phyloP scores from a whole-genome alignment of 2,797 vertebrate species.

The Hirundo rustica region DNA sequence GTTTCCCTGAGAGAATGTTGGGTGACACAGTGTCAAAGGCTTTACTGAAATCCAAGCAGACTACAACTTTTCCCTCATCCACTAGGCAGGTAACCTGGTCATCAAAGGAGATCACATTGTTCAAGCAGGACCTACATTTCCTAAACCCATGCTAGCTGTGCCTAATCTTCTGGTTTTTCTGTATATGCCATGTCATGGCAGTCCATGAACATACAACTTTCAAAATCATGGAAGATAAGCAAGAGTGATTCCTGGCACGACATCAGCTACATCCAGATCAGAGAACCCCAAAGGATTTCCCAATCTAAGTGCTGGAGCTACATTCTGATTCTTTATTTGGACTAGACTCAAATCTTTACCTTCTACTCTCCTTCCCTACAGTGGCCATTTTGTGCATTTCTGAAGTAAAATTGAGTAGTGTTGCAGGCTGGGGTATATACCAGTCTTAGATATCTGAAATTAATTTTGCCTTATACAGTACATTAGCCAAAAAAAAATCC shows the following conservation, averaged over 20 bases:
- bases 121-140: neutral
- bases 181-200: neutral
- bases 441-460: neutral
- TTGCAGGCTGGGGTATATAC: neutral
- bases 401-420: neutral
- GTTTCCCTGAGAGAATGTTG: neutral
- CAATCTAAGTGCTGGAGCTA: neutral
- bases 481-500: neutral
- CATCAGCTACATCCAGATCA: neutral
- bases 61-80: neutral
- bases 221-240: neutral
- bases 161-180: neutral
- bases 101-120: neutral
- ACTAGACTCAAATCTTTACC: neutral
- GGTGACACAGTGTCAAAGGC: rapidly evolving
- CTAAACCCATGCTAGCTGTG: neutral
- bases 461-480: neutral
- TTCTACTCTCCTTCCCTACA: neutral
- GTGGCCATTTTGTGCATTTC: neutral
- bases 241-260: neutral
- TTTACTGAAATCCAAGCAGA: neutral
- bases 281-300: neutral
- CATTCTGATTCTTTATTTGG: neutral
- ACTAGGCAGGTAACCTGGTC: neutral
- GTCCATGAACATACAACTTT: neutral